phyloP scores from a whole-genome alignment of 2,797 vertebrate genomes.

The Melanotaenia trifasciata region DNA sequence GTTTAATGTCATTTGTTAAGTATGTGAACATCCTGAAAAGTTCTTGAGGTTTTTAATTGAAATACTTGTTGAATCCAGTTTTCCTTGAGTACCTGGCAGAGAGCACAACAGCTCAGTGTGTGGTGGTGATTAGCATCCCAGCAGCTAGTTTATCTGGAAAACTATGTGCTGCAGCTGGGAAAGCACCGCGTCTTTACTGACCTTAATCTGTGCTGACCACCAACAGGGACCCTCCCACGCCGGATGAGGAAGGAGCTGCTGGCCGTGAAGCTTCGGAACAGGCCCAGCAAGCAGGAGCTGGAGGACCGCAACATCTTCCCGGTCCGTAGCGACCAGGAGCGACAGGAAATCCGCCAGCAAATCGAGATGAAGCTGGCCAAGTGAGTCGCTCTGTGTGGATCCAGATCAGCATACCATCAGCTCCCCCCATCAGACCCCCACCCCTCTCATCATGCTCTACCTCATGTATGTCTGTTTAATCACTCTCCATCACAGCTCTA shows the following conservation, averaged over 20 bases:
- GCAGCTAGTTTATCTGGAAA: conserved; percentile 27
- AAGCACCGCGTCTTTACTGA: conserved; percentile 17
- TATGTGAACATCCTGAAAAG: background rate
- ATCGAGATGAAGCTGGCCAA: conserved; percentile 97
- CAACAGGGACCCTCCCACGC: conserved; percentile 91
- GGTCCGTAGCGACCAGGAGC: conserved; percentile 92
- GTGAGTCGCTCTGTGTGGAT: conserved; percentile 85
- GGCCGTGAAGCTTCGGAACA: conserved; percentile 93
- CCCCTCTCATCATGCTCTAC: conserved; percentile 22
- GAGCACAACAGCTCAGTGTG: background rate
- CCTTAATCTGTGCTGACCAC: conserved; percentile 14
- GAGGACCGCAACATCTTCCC: conserved; percentile 98
- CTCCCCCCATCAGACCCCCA: conserved; percentile 8
- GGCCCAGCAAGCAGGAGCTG: conserved; percentile 95
- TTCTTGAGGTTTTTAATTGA: background rate
- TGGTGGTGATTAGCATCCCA: conserved; percentile 12
- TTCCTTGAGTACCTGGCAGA: background rate
- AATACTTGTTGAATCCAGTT: too few relatives aligned
- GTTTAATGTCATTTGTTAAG: background rate
- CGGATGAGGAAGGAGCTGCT: conserved; percentile 95
- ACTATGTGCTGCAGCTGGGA: background rate
- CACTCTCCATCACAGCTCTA: conserved; percentile 34
- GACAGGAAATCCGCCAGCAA: conserved; percentile 96
- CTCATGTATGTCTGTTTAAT: conserved; percentile 58
- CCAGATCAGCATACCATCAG: conserved; percentile 32